Conservation (phyloP, 1,140 invertebrate genomes). For the Panagrolaimus sp. region DNA sequence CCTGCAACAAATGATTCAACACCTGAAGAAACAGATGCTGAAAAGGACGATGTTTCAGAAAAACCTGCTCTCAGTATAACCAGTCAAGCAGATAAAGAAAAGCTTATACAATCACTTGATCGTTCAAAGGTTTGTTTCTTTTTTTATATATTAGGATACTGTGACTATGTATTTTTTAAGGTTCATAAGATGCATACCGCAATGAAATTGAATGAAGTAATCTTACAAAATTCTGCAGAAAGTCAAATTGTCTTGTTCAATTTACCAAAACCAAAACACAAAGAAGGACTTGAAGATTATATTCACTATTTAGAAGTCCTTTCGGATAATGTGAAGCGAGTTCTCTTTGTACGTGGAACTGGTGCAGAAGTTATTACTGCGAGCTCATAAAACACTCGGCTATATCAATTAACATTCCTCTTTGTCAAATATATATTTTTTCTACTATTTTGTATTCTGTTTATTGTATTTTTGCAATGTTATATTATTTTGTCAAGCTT, state of each 20-base stretch:
- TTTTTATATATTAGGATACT: not conserved
- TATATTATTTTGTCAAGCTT: not conserved
- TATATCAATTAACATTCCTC: not conserved
- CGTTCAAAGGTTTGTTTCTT: slow-evolving; percentile 28
- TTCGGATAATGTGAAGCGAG: slow-evolving; percentile 89
- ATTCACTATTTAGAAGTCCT: slow-evolving; percentile 98
- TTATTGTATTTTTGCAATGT: not conserved
- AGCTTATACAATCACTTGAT: slow-evolving; percentile 42
- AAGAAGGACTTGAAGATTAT: slow-evolving; percentile 33
- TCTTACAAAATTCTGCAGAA: slow-evolving; percentile 88
- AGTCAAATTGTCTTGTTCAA: slow-evolving; percentile 95
- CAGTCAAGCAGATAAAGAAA: slow-evolving; percentile 37
- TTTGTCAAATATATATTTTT: slow-evolving; percentile 1
- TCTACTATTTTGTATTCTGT: not conserved
- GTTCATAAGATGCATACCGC: slow-evolving; percentile 86
- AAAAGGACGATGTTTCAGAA: not conserved
- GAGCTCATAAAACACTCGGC: slow-evolving; percentile 72
- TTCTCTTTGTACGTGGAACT: slow-evolving; percentile 91
- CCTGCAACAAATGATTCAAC: not conserved
- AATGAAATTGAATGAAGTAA: slow-evolving; percentile 93
- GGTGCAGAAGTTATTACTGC: slow-evolving; percentile 98
- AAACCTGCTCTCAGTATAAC: slow-evolving; percentile 10
- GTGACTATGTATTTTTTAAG: slow-evolving; percentile 15
- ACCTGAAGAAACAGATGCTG: not conserved
- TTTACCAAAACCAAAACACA: slow-evolving; percentile 79